Evolutionary conservation across 2,797 vertebrate genomes (phyloP).

Genomic region (Sebastes reedi): DNA sequence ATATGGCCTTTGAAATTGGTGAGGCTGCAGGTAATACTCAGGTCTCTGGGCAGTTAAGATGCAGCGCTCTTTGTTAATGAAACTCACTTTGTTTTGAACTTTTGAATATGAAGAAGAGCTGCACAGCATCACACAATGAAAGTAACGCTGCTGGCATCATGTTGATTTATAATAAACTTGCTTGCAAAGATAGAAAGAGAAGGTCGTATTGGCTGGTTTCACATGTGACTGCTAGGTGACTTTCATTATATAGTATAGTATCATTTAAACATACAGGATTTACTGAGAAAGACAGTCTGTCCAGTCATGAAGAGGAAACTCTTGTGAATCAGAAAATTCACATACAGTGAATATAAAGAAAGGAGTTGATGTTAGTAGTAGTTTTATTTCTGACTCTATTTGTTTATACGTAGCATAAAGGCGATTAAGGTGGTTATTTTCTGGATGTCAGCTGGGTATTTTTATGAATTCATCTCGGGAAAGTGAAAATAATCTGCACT

Average conservation of each 20-base stretch:
- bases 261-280: neutral
- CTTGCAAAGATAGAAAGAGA: neutral
- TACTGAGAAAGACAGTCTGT: neutral
- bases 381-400: neutral
- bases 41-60: neutral
- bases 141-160: neutral
- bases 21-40: neutral
- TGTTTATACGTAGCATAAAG: neutral
- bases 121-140: neutral
- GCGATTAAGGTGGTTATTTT: neutral
- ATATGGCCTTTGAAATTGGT: neutral
- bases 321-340: too few species aligned
- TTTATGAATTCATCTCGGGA: neutral
- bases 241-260: neutral
- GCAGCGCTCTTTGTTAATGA: neutral
- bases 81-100: neutral
- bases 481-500: neutral
- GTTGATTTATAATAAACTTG: neutral
- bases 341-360: neutral
- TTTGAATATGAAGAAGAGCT: neutral
- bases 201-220: neutral
- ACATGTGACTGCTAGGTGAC: neutral
- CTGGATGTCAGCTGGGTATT: neutral
- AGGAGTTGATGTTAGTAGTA: neutral
- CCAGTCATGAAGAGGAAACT: neutral